These are phyloP conservation scores for Lampropteryx suffumata DNA, from an alignment of 2,888 invertebrate genomes.

Conservation along the genomic window DNA sequence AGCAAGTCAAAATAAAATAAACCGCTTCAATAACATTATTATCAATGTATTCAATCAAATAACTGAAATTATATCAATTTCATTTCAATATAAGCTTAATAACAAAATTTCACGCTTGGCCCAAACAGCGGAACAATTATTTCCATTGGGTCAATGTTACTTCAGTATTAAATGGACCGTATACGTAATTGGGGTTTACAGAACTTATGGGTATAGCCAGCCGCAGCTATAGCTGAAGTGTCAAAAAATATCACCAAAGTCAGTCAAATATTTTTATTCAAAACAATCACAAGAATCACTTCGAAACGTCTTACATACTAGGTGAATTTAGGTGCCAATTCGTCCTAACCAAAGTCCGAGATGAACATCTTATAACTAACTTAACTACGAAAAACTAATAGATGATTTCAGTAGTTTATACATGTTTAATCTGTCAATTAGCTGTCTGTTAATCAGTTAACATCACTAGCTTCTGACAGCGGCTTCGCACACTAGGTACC, in stretches of 20 bases:
- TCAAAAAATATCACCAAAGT: slow-evolving; percentile 28
- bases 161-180: slow-evolving; percentile 54
- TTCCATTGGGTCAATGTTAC: slow-evolving; percentile 50
- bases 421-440: too few species aligned
- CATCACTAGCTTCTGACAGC: too few species aligned
- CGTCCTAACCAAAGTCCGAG: too few species aligned
- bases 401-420: too few species aligned
- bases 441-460: too few species aligned
- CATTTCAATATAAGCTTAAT: slow-evolving; percentile 25
- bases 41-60: slow-evolving; percentile 11
- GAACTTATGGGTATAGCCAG: slow-evolving; percentile 43
- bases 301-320: too few species aligned
- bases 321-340: too few species aligned
- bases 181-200: slow-evolving; percentile 45
- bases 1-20: background rate
- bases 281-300: too few species aligned
- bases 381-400: too few species aligned
- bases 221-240: slow-evolving; percentile 42
- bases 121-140: slow-evolving; percentile 50
- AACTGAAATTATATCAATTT: slow-evolving; percentile 17
- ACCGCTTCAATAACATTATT: background rate
- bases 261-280: too few species aligned
- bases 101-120: slow-evolving; percentile 30
- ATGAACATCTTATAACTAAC: too few species aligned
- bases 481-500: too few species aligned